phyloP scores from a whole-genome alignment of 2,113 vertebrate genomes.

The Sminthopsis crassicaudata region DNA sequence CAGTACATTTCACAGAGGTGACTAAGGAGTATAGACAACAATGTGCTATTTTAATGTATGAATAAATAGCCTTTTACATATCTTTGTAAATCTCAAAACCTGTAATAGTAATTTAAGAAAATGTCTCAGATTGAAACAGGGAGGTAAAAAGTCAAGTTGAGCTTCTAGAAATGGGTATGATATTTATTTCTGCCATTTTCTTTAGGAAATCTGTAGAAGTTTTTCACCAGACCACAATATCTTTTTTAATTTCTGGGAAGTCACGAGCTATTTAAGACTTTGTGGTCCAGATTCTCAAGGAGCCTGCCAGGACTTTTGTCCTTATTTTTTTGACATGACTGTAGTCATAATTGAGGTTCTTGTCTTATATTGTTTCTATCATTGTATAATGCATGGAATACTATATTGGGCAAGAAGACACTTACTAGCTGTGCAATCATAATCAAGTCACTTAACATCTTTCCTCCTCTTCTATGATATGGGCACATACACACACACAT shows the following conservation, averaged over 20 bases:
- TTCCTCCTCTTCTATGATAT: neutral
- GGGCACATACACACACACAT: neutral
- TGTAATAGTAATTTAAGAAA: neutral
- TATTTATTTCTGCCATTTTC: neutral
- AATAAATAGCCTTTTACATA: neutral
- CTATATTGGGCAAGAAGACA: neutral
- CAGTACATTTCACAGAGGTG: constrained; percentile 12
- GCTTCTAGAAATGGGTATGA: neutral
- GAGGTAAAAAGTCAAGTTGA: neutral
- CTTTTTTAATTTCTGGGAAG: neutral
- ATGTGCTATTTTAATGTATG: neutral
- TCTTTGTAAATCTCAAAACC: constrained; percentile 24
- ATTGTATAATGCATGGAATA: neutral
- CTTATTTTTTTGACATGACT: neutral
- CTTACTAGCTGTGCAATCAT: neutral
- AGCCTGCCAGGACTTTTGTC: neutral
- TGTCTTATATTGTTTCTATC: neutral
- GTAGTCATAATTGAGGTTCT: neutral
- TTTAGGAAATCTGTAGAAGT: neutral
- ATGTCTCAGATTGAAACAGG: neutral
- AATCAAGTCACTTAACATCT: neutral
- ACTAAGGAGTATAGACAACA: neutral
- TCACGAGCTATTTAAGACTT: neutral
- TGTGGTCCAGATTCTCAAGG: neutral
- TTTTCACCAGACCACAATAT: neutral